Percentiles rank a stretch among this genome's conserved stretches.
These are phyloP conservation scores for Trichogramma pretiosum DNA, from an alignment of 1,140 invertebrate genomes.

Conservation along the genomic window DNA sequence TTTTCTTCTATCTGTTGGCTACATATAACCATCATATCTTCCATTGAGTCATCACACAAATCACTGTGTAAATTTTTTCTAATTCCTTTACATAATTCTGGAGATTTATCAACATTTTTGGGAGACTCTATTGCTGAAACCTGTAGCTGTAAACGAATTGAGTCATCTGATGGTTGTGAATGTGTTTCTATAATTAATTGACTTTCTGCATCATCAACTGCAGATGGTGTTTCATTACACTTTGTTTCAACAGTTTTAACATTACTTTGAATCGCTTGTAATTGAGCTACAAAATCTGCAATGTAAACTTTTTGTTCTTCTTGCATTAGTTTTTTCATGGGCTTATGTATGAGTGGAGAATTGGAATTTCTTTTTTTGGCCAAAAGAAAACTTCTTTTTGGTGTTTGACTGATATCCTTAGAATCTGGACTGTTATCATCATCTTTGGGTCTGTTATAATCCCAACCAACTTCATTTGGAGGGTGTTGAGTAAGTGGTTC, in stretches of 20 bases:
- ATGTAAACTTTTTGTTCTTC: slow-evolving; percentile 26
- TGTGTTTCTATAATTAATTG: slow-evolving; percentile 4
- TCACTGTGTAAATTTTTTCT: slow-evolving; percentile 20
- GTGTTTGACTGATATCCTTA: slow-evolving; percentile 21
- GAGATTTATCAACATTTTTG: too few relatives aligned
- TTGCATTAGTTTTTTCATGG: slow-evolving; percentile 29
- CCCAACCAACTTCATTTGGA: slow-evolving; percentile 33
- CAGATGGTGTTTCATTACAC: background rate
- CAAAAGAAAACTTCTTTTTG: slow-evolving; percentile 25
- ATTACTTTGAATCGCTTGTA: slow-evolving; percentile 27
- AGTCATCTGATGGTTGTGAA: slow-evolving; percentile 7
- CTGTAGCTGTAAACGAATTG: slow-evolving; percentile 10
- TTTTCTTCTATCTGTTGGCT: slow-evolving; percentile 36
- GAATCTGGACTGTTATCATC: background rate
- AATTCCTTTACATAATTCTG: background rate
- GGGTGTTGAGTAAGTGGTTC: slow-evolving; percentile 29
- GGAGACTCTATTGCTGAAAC: slow-evolving; percentile 11
- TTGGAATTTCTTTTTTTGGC: slow-evolving; percentile 31
- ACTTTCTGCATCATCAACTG: slow-evolving; percentile 3
- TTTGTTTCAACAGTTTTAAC: slow-evolving; percentile 16
- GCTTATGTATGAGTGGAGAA: slow-evolving; percentile 32
- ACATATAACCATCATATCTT: slow-evolving; percentile 31
- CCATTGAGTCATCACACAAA: slow-evolving; percentile 33
- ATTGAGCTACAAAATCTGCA: slow-evolving; percentile 28
- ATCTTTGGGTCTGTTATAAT: slow-evolving; percentile 26